Conservation (phyloP, 2,888 invertebrate genomes). For the Drosophila longiperda region DNA sequence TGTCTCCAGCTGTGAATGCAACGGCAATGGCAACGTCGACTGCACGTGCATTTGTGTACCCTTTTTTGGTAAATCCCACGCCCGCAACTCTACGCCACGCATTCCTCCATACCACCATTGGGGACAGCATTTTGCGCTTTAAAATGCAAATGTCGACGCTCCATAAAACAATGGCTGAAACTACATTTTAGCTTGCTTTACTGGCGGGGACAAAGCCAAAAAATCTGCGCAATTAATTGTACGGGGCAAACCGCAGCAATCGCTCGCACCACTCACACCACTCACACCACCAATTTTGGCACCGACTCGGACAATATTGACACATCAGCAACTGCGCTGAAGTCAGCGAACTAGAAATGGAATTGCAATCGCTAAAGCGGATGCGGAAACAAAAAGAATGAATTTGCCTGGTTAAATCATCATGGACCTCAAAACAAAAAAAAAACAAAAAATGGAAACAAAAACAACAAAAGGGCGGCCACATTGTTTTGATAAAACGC, state of each 20-base stretch:
- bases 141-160: conserved; percentile 67
- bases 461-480: conserved; percentile 78
- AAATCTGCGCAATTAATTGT: conserved; percentile 80
- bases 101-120: conserved; percentile 28
- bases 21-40: conserved; percentile 12
- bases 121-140: conserved; percentile 42
- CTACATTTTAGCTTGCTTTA: conserved; percentile 42
- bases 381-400: conserved; percentile 59
- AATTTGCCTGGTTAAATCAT: conserved; percentile 66
- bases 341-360: conserved; percentile 75
- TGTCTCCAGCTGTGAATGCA: conserved; percentile 66
- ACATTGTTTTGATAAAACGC: conserved; percentile 80
- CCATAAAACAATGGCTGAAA: conserved; percentile 50
- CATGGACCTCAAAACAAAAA: conserved; percentile 18
- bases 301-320: conserved; percentile 67
- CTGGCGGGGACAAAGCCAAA: conserved; percentile 47
- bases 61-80: conserved; percentile 42
- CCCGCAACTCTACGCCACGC: conserved; percentile 38
- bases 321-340: conserved; percentile 71
- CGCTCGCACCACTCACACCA: conserved; percentile 44
- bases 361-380: conserved; percentile 67
- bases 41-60: conserved; percentile 62
- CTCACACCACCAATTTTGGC: conserved; percentile 10
- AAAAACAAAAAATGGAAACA: background rate
- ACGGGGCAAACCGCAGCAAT: conserved; percentile 73